Conservation (phyloP, 2,113 vertebrate species). For the Eulacestoma nigropectus region DNA sequence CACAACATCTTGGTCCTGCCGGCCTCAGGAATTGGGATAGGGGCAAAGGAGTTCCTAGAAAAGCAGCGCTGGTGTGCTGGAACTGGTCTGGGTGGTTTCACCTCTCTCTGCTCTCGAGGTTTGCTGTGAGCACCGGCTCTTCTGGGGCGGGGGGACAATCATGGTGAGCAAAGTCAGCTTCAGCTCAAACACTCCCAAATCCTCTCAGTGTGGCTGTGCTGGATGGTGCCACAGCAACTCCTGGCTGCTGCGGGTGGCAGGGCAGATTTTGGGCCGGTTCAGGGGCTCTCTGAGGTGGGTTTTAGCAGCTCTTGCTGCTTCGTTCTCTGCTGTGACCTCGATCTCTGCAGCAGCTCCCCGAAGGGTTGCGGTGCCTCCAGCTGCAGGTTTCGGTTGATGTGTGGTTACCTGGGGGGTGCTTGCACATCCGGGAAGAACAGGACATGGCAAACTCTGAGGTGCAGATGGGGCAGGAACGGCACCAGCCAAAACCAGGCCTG, state of each 20-base stretch:
- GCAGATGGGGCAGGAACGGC: accelerated
- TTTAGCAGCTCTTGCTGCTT: not conserved
- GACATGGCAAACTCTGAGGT: not conserved
- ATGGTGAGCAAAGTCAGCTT: not conserved
- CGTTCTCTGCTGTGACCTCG: not conserved
- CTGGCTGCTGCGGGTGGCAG: not conserved
- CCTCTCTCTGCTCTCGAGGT: not conserved
- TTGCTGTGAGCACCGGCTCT: not conserved
- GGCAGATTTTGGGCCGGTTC: not conserved
- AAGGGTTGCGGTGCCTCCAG: not conserved
- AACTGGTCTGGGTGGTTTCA: not conserved
- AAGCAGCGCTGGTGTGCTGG: accelerated
- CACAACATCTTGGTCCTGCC: not conserved
- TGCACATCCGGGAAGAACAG: not conserved
- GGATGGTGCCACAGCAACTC: not conserved
- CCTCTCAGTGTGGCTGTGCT: not conserved
- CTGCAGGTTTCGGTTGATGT: not conserved
- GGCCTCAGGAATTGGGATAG: not conserved
- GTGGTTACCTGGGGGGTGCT: not conserved
- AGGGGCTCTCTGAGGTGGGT: not conserved
- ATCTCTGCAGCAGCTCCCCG: not conserved
- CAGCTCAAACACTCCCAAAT: not conserved
- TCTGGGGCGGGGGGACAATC: not conserved
- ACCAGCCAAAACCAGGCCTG: accelerated
- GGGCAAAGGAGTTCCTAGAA: not conserved